Evolutionary conservation across 1,140 invertebrate genomes (phyloP), one percentile per base, ranked within the genome.

Genomic region (Plectrocnemia conspersa): DNA sequence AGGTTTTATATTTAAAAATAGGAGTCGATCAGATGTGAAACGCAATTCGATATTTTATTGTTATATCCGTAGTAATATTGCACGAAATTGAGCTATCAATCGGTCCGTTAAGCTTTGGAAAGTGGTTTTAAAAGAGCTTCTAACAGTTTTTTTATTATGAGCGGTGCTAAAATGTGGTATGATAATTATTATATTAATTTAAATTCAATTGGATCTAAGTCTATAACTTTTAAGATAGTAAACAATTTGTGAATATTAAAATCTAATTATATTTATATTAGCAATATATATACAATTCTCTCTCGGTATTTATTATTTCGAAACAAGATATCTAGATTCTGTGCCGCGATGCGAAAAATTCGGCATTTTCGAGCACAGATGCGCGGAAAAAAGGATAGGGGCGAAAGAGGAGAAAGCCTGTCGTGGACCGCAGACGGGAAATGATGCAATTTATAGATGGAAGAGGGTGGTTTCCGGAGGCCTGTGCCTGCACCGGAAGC

Each of bases 381-480:
- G 21, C 21, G 7, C 10, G 13, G 16, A 4, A 19, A 23, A 24
- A 24, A n/a, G n/a, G n/a, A n/a, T n/a, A n/a, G n/a, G n/a, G n/a
- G n/a, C n/a, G n/a, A n/a, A n/a, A 16, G 25, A 38, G 25, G 29
- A 47, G 24, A 46, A 18, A 35, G 2, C 35, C 13, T 23, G 27
- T 40, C 19, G 32, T 15, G 35, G 22, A 47, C 50, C 38, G 38
- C 50, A 41, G 25, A 29, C 53, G 29, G 58, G 58, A 60, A 56
- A 60, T 60, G 52, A 60, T 49, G 49, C 53, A 56, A 60, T 60
- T 60, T 60, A 60, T 55, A 56, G 54, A 56, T 52, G 58, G 48
- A 53, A 49, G 49, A 47, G 52, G 47, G 53, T 27, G 53, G 54
- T 55, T 60, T 60, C 58, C 54, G 58, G 48, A 9, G 11, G n/a